Conservation (phyloP, 2,888 invertebrate genomes). For the Itoplectis maculator region DNA sequence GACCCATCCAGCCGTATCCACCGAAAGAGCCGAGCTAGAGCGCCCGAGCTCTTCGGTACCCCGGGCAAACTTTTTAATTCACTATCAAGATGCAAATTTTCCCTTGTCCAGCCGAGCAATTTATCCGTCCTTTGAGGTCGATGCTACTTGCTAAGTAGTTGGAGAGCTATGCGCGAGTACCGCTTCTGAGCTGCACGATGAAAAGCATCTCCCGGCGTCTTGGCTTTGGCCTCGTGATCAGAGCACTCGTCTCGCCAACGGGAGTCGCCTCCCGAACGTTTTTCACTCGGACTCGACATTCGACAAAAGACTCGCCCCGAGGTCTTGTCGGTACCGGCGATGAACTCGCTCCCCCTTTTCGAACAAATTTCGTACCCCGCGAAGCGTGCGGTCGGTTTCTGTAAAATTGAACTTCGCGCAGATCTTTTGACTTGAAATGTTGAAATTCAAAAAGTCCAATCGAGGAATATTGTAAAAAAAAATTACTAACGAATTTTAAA, state of each 20-base stretch:
- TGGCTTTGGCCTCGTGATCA: neutral
- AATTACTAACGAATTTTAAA: no score
- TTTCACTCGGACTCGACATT: conserved; percentile 20
- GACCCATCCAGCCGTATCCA: conserved; percentile 48
- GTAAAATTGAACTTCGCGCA: neutral
- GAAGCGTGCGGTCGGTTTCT: neutral
- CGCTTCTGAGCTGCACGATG: conserved; percentile 51
- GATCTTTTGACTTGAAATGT: neutral
- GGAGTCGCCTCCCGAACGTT: conserved; percentile 3
- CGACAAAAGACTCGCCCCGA: conserved; percentile 1
- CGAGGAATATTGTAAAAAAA: no score
- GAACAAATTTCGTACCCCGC: neutral
- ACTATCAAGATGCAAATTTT: conserved; percentile 81
- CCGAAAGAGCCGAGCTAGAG: conserved; percentile 38
- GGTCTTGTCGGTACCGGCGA: neutral
- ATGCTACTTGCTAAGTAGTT: conserved; percentile 76
- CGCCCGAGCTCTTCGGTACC: conserved; percentile 50
- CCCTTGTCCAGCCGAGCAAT: conserved; percentile 76
- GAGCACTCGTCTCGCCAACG: neutral
- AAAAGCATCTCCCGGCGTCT: conserved; percentile 53
- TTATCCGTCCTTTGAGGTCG: conserved; percentile 77
- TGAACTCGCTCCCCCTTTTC: neutral
- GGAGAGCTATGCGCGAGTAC: conserved; percentile 56
- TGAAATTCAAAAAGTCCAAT: neutral
- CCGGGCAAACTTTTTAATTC: conserved; percentile 80